phyloP scores from a whole-genome alignment of 2,113 vertebrate species.

The Oncorhynchus mykiss region DNA sequence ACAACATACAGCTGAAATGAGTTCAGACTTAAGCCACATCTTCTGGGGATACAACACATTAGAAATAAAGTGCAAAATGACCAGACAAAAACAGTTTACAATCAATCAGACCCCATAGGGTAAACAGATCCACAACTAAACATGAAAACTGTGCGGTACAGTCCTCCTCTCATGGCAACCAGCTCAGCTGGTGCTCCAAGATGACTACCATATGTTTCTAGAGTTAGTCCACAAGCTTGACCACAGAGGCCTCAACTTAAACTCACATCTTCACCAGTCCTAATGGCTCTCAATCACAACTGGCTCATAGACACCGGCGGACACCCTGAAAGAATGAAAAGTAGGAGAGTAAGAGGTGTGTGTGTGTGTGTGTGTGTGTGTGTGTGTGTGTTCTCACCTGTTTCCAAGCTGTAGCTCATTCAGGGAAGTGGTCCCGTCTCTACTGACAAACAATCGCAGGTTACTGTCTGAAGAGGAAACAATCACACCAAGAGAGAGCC shows the following conservation, averaged over 20 bases:
- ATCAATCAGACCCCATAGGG: too few relatives aligned
- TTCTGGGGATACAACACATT: too few relatives aligned
- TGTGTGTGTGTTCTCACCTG: constrained; percentile 72
- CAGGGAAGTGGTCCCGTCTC: constrained; percentile 87
- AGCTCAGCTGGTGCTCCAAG: constrained; percentile 37
- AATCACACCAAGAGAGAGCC: not conserved
- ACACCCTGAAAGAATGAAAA: constrained; percentile 75
- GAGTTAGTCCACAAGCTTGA: not conserved
- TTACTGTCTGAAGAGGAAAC: constrained; percentile 84
- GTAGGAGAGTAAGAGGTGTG: not conserved
- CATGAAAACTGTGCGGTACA: not conserved
- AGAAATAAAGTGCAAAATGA: constrained; percentile 9
- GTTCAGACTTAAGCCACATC: not conserved
- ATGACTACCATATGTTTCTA: too few relatives aligned
- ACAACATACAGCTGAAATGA: too few relatives aligned
- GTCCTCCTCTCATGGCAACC: constrained; percentile 36
- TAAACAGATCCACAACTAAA: too few relatives aligned
- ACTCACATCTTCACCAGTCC: constrained; percentile 34
- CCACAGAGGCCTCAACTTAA: not conserved
- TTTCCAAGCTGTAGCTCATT: constrained; percentile 90
- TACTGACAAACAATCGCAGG: constrained; percentile 91
- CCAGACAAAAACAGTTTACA: not conserved
- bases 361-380: not conserved
- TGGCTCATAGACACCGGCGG: constrained; percentile 92
- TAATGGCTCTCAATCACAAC: constrained; percentile 96